Evolutionary conservation across 2,888 invertebrate species (phyloP).

Genomic region (Zygogramma bicolorata): DNA sequence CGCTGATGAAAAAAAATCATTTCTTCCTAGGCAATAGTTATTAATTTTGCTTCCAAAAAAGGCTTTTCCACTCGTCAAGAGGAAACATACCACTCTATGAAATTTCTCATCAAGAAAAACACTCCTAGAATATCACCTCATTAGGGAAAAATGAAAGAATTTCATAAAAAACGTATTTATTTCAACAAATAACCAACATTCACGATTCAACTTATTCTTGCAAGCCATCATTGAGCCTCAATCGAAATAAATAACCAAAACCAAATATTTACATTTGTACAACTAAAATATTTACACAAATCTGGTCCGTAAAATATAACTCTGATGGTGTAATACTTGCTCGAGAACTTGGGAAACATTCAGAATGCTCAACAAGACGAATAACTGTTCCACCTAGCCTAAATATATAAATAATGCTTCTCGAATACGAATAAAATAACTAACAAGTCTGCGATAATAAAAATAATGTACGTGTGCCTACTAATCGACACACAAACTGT

Average conservation of each 20-base stretch:
- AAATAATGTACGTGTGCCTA: not conserved
- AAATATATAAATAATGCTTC: constrained; percentile 18
- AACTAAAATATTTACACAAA: constrained; percentile 16
- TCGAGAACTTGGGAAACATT: constrained; percentile 3
- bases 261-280: not conserved
- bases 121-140: too few relatives aligned
- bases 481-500: not conserved
- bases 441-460: constrained; percentile 15
- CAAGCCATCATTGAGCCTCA: constrained; percentile 7
- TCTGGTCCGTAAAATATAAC: not conserved
- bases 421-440: constrained; percentile 9
- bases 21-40: too few relatives aligned
- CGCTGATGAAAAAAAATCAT: too few relatives aligned
- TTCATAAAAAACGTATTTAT: constrained; percentile 12
- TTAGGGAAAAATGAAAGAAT: constrained; percentile 12
- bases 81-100: too few relatives aligned
- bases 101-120: too few relatives aligned
- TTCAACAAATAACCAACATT: constrained; percentile 10
- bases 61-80: too few relatives aligned
- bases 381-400: constrained; percentile 3
- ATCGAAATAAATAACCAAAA: not conserved
- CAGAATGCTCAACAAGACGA: constrained; percentile 1
- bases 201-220: constrained; percentile 10
- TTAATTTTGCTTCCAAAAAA: too few relatives aligned
- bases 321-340: not conserved